Percentiles rank a stretch among this genome's conserved stretches.
These are phyloP conservation scores for Pseudoatta argentina DNA, from an alignment of 1,140 invertebrate species.

Conservation along the genomic window DNA sequence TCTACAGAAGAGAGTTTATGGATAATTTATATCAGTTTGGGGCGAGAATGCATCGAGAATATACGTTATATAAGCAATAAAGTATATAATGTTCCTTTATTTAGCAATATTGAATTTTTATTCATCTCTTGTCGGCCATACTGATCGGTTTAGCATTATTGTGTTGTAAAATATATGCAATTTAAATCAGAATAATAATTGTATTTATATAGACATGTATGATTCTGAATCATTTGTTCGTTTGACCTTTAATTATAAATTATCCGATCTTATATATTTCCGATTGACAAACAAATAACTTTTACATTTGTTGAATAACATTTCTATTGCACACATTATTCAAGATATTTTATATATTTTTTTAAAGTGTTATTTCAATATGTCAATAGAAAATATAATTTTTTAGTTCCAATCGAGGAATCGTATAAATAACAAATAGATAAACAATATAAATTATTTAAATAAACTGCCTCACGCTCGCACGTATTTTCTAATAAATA, in stretches of 20 bases:
- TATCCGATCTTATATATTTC: slow-evolving; percentile 10
- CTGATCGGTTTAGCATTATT: slow-evolving; percentile 47
- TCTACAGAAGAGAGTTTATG: neutral
- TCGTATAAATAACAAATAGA: neutral
- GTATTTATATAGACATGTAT: slow-evolving; percentile 43
- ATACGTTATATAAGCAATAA: neutral
- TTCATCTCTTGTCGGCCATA: slow-evolving; percentile 75
- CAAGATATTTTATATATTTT: neutral
- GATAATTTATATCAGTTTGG: slow-evolving; percentile 32
- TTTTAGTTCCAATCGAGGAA: neutral
- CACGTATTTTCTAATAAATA: neutral
- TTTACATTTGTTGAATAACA: neutral
- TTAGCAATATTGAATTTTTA: slow-evolving; percentile 82
- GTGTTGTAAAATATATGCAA: slow-evolving; percentile 80
- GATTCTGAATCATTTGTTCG: slow-evolving; percentile 55
- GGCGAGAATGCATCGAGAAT: slow-evolving; percentile 8
- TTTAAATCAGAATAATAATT: slow-evolving; percentile 81
- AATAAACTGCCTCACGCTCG: neutral
- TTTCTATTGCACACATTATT: neutral
- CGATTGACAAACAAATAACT: slow-evolving; percentile 10
- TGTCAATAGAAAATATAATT: neutral
- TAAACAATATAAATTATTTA: neutral
- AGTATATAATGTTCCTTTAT: slow-evolving; percentile 72
- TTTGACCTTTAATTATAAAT: slow-evolving; percentile 24
- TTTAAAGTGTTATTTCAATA: neutral